Evolutionary conservation across 2,797 vertebrate genomes (phyloP).

Genomic region (Lerista edwardsae): DNA sequence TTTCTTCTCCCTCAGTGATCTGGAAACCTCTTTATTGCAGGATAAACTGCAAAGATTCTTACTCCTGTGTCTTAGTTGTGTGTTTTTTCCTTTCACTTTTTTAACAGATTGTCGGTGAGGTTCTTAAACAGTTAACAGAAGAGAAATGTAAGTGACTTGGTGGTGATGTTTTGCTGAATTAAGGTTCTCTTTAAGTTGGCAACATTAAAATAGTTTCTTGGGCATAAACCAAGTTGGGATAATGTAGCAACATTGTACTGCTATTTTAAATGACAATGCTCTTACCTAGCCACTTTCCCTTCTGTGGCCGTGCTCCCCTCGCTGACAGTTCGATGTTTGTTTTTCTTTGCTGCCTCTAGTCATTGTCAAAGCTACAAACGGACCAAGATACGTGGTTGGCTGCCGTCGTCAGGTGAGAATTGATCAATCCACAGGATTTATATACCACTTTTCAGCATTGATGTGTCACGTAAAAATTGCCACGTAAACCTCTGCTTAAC

Average conservation of each 20-base stretch:
- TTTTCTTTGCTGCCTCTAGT: constrained; percentile 75
- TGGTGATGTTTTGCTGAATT: accelerated
- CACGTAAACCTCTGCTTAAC: neutral
- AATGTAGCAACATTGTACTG: neutral
- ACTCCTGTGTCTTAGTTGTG: neutral
- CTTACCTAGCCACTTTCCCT: neutral
- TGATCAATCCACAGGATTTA: no score
- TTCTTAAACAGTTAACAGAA: constrained; percentile 96
- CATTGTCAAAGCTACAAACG: constrained; percentile 94
- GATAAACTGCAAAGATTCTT: neutral
- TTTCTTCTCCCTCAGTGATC: no score
- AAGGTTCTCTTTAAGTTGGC: neutral
- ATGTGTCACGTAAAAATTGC: neutral
- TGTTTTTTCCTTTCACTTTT: neutral
- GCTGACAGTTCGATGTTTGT: neutral
- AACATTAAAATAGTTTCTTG: neutral
- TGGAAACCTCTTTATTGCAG: no score
- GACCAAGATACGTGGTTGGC: constrained; percentile 93
- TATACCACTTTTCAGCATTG: no score
- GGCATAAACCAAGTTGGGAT: neutral
- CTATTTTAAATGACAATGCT: neutral
- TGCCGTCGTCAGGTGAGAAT: constrained; percentile 88
- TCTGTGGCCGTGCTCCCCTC: neutral
- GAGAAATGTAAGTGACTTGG: constrained; percentile 92
- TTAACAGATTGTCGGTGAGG: constrained; percentile 94